Base-by-base conservation (phyloP, 2,888 invertebrate genomes). In the Pseudococcus longispinus region DNA sequence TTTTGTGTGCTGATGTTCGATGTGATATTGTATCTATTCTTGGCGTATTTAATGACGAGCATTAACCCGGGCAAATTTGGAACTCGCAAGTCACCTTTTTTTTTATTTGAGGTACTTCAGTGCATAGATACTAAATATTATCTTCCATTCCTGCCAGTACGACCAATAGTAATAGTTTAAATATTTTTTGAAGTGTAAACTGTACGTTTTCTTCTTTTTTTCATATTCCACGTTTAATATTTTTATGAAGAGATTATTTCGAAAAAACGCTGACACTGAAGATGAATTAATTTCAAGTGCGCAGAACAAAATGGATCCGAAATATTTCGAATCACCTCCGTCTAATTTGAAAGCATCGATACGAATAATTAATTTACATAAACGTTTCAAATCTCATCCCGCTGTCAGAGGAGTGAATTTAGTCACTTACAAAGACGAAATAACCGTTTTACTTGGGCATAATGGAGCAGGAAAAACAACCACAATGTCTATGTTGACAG, bases 401-500 rank as follows among this genome's bases (percentile, higher is more conserved):
- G 96, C 95, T 23, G 94, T 97, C 0, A 92, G 93, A 89, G 92
- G 94, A 88, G 92, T 97, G 44, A 92, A 93, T 11, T 90, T 97
- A 90, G 94, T 95, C 88, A 94, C 97, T 90, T 95, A 94, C 89
- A 93, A 94, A 89, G 95, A 95, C 0, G 95, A 96, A 91, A 96
- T 97, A 74, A 97, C 96, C 0, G 95, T 95, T 0, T 91, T 97
- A 26, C 91, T 98, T 23, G 98, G 98, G 0, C 96, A 96, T 90
- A 96, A 96, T 90, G 96, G 96, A 13, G 96, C 96, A 5, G 96
- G 96, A 46, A 96, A 96, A 90, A 94, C 94, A 20, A 95, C 95
- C 0, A 93, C 94, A 23, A 94, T 95, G 92, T 93, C 93, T 23
- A 94, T 95, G 89, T 92, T 95, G 0, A 94, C 93, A 87, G 93